These are phyloP conservation scores for Ceramica pisi DNA, from an alignment of 2,888 invertebrate genomes.

Conservation along the genomic window DNA sequence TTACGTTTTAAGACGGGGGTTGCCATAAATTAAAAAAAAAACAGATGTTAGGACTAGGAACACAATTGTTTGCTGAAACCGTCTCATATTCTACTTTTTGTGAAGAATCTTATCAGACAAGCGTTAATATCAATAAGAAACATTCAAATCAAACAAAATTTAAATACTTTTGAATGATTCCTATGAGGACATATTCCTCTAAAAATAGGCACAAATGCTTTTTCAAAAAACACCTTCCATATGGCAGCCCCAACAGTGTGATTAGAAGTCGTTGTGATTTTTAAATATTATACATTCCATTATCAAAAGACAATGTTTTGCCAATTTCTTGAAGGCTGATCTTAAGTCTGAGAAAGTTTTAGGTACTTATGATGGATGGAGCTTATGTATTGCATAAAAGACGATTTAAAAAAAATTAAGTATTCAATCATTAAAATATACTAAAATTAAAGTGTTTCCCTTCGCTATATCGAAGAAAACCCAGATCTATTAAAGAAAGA, in stretches of 20 bases:
- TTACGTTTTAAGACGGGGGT: slow-evolving; percentile 55
- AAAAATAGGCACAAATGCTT: not conserved
- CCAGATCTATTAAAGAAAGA: no score
- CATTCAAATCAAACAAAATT: not conserved
- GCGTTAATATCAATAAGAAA: not conserved
- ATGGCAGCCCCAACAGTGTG: slow-evolving; percentile 68
- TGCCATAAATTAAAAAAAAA: slow-evolving; percentile 41
- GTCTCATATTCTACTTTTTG: not conserved
- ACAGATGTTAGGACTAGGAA: no score
- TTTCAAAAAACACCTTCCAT: not conserved
- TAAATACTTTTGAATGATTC: not conserved
- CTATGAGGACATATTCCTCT: not conserved
- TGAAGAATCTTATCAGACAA: not conserved
- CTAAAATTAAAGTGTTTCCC: not conserved
- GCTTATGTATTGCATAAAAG: slow-evolving; percentile 55
- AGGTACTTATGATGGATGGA: slow-evolving; percentile 74
- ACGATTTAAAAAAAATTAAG: not conserved
- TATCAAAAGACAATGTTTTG: slow-evolving; percentile 82
- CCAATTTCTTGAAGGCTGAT: slow-evolving; percentile 83
- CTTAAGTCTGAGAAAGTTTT: slow-evolving; percentile 78
- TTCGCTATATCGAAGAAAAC: not conserved
- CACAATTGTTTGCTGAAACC: not conserved
- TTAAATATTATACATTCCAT: slow-evolving; percentile 86
- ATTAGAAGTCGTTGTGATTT: slow-evolving; percentile 83
- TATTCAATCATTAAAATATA: not conserved